A percentile compares a stretch with the other conserved stretches of the same genome.
These are phyloP conservation scores for Cebus imitator DNA, from an alignment of 2,113 vertebrate genomes.

Conservation along the genomic window DNA sequence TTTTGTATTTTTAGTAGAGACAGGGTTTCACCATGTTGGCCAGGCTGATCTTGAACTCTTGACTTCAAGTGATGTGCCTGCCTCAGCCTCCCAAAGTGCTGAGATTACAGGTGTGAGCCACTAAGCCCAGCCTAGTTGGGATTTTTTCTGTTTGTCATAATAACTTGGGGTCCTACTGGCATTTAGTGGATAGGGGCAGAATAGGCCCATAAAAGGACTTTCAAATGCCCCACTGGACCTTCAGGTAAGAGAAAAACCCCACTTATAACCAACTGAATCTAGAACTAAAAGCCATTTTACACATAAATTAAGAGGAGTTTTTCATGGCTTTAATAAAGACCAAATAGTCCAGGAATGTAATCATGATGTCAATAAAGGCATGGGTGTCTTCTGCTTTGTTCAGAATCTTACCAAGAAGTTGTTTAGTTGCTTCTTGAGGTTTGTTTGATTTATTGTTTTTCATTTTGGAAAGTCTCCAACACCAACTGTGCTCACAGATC, in stretches of 20 bases:
- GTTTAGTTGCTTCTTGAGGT: not conserved
- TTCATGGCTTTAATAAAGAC: not conserved
- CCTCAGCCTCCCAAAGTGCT: too few species aligned
- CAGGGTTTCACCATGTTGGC: too few species aligned
- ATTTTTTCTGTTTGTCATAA: not conserved
- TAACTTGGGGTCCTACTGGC: not conserved
- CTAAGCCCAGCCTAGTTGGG: too few species aligned
- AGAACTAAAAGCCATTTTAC: constrained; percentile 11
- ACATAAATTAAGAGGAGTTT: not conserved
- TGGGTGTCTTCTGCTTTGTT: not conserved
- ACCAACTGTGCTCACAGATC: not conserved
- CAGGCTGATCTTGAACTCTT: too few species aligned
- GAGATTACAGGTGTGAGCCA: too few species aligned
- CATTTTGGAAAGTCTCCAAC: not conserved
- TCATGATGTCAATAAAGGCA: not conserved
- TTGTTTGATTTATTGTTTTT: not conserved
- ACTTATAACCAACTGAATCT: not conserved
- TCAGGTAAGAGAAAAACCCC: not conserved
- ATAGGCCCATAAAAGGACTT: not conserved
- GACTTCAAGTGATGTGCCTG: too few species aligned
- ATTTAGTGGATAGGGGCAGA: not conserved
- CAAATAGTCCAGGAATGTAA: not conserved
- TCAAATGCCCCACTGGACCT: not conserved
- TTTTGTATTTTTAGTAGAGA: too few species aligned
- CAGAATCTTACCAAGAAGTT: not conserved